phyloP scores from a whole-genome alignment of 2,797 vertebrate species.

The Sebastiscus tertius region DNA sequence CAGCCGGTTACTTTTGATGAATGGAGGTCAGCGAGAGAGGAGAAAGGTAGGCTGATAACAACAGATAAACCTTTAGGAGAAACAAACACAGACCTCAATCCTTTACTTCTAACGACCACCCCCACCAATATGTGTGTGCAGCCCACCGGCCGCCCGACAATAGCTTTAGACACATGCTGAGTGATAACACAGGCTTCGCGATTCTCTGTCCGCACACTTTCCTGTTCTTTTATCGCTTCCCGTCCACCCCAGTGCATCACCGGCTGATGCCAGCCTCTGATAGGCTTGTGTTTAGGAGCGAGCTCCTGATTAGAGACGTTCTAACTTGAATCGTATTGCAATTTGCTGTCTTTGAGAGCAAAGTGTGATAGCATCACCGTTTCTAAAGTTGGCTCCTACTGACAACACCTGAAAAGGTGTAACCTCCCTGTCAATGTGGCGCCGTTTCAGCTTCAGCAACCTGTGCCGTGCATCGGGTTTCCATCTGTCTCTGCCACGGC shows the following conservation, averaged over 20 bases:
- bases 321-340: constrained; percentile 51
- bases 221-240: constrained; percentile 46
- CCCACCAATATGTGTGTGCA: constrained; percentile 15
- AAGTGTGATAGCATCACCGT: constrained; percentile 45
- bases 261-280: constrained; percentile 36
- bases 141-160: constrained; percentile 42
- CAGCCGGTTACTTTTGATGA: constrained; percentile 72
- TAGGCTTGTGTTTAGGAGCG: constrained; percentile 43
- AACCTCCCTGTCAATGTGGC: constrained; percentile 45
- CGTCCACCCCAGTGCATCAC: not conserved
- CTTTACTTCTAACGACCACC: constrained; percentile 59
- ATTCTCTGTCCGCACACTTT: constrained; percentile 22
- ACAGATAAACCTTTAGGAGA: constrained; percentile 45
- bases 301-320: constrained; percentile 47
- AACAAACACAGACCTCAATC: constrained; percentile 57
- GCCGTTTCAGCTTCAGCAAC: not conserved
- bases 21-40: constrained; percentile 61
- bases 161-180: constrained; percentile 16
- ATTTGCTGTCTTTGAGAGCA: constrained; percentile 50
- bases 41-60: constrained; percentile 69
- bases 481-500: constrained; percentile 33
- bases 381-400: constrained; percentile 7
- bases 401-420: constrained; percentile 45
- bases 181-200: constrained; percentile 33
- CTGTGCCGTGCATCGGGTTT: constrained; percentile 18